These are phyloP conservation scores for Agapornis canus DNA, from an alignment of 2,797 vertebrate species.

Conservation along the genomic window DNA sequence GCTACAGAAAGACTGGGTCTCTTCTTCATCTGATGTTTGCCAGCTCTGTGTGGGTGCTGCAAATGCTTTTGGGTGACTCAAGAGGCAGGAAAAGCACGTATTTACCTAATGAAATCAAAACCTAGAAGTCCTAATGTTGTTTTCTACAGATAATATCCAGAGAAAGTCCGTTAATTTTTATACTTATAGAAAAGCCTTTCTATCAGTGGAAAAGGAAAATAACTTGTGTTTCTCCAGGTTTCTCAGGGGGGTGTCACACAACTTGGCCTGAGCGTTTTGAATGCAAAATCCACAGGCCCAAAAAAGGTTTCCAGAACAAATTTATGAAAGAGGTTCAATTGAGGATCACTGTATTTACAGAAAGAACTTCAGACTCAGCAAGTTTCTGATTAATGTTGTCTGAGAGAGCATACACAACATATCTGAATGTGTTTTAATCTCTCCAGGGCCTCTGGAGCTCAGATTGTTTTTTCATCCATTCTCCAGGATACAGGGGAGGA, in stretches of 20 bases:
- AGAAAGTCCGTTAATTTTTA: neutral
- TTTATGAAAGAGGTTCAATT: rapidly evolving
- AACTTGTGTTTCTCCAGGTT: rapidly evolving
- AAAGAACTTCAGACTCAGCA: neutral
- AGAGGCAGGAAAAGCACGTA: neutral
- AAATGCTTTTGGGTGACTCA: neutral
- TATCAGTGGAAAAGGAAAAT: neutral
- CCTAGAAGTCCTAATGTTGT: rapidly evolving
- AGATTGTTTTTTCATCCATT: no score
- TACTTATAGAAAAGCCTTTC: neutral
- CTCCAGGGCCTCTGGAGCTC: no score
- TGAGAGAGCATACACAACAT: neutral
- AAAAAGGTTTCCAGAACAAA: neutral
- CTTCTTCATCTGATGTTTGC: neutral
- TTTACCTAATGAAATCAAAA: neutral
- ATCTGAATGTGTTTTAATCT: neutral
- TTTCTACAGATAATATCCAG: neutral
- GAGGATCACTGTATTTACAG: neutral
- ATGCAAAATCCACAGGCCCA: neutral
- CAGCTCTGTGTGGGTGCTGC: neutral
- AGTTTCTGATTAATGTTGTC: neutral
- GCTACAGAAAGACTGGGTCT: rapidly evolving
- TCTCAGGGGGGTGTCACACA: rapidly evolving
- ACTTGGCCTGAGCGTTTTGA: rapidly evolving
- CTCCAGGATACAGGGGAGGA: no score